Evolutionary conservation across 2,113 vertebrate genomes (phyloP), one percentile per base, ranked within the genome.

Genomic region (Eolophus roseicapilla): DNA sequence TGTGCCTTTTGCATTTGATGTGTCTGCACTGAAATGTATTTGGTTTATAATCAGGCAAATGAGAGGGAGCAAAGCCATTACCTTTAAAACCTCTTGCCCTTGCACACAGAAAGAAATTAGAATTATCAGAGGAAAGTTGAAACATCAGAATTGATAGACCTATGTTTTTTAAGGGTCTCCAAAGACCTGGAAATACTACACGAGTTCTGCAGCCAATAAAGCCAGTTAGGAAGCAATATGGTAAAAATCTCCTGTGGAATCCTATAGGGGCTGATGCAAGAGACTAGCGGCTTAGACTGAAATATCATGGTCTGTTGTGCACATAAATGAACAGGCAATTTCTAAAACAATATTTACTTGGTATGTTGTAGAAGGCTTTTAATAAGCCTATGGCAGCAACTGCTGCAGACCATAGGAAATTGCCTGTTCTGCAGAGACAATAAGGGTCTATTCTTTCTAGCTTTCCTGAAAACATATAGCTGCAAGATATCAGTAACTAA

Each of bases 211-310:
- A 77, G 74, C 43, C 74, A 7, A 7, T 7, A 41, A 27, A 31
- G 47, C 29, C 2, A 0, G 3, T 25, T 5, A 12, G 79, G 67
- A 85, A 47, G 31, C 0, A 3, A 75, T 29, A 27, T 1, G 3
- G 28, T 7, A 6, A 69, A 83, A 90, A 6, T 41, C 64, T 81
- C 65, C 76, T 3, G 28, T 27, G 82, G 80, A 18, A 75, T 20
- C 2, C 0, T 1, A 9, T 41, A 11, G 37, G 53, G 75, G 16
- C 75, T 63, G 87, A 5, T 10, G 60, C 25, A 29, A 52, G 50
- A 74, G 73, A 33, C 44, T 4, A 31, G 70, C 7, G 2, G 64
- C 71, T 71, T 39, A 9, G 50, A 14, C 1, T 9, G 80, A 88
- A 67, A 88, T 46, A 7, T 14, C 70, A 1, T 1, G 55, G 62